phyloP scores from a whole-genome alignment of 2,888 invertebrate genomes.

The Leucoptera coffeella region DNA sequence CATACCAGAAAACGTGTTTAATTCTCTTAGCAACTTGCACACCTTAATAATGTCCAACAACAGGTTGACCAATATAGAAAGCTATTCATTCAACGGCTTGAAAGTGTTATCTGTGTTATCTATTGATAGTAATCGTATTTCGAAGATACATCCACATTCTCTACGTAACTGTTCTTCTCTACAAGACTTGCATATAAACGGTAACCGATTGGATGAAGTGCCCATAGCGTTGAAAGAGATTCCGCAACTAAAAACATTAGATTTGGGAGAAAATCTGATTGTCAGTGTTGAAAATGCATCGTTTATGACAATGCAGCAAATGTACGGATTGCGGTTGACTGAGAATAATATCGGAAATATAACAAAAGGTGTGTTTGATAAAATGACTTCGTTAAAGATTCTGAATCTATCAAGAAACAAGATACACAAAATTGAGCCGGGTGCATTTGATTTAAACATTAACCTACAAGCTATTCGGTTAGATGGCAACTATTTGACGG shows the following conservation, averaged over 20 bases:
- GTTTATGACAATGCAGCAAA: conserved; percentile 72
- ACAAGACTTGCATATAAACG: conserved; percentile 77
- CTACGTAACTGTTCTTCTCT: conserved; percentile 73
- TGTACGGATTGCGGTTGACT: conserved; percentile 75
- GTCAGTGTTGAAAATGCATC: conserved; percentile 70
- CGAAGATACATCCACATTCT: conserved; percentile 66
- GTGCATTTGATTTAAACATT: conserved; percentile 69
- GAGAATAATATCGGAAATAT: conserved; percentile 80
- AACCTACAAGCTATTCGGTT: conserved; percentile 75
- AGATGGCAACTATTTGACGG: conserved; percentile 74
- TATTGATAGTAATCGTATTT: conserved; percentile 73
- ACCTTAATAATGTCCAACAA: conserved; percentile 78
- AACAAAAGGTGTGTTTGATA: conserved; percentile 72
- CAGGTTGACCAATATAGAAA: conserved; percentile 67
- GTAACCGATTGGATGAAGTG: conserved; percentile 70
- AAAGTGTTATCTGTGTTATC: conserved; percentile 70
- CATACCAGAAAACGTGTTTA: conserved; percentile 73
- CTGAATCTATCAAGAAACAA: conserved; percentile 79
- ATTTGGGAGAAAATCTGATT: conserved; percentile 82
- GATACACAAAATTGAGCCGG: conserved; percentile 70
- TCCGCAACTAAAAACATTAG: conserved; percentile 70
- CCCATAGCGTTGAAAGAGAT: conserved; percentile 70
- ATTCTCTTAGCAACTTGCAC: conserved; percentile 70
- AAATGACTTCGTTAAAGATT: conserved; percentile 72
- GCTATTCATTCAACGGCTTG: conserved; percentile 70